Evolutionary conservation across 2,888 invertebrate species (phyloP), one percentile per base, ranked within the genome.

Genomic region (Amphipyra tragopoginis): DNA sequence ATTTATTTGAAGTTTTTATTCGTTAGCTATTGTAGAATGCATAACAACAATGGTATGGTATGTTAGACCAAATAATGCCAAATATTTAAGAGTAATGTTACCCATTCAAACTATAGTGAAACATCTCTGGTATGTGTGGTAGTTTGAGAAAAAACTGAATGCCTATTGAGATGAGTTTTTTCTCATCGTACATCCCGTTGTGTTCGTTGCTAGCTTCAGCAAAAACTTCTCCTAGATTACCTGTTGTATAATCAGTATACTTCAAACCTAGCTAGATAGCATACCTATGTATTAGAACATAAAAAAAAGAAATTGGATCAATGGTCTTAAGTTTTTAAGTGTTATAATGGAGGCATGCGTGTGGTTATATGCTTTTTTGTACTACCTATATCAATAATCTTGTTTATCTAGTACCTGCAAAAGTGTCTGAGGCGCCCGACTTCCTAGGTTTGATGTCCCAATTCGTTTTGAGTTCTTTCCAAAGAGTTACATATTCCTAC

Each of bases 211-310:
- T 34, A 15, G 38, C 13, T 49, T 21, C 33, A 42, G 33, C 11
- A n/a, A 15, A 42, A 42, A 42, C 51, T 33, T 33, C n/a, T 42
- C 40, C 40, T 51, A 21, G 21, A 39, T 40, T 42, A 40, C 33
- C 33, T 33, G 15, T 34, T 42, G 26, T 33, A 8, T 33, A 42
- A 42, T 42, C 42, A 42, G 14, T 51, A 14, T 21, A 29, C 45
- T 29, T n/a, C 6, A 40, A 7, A 34, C 34, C 13, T 33, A 10
- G 14, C 13, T 14, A 47, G 13, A 33, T 33, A 13, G 14, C 10
- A 11, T 15, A 36, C 48, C 6, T 6, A 36, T 34, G 45, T 33
- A 33, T 5, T 13, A 4, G 2, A 13, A 21, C 11, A n/a, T 21
- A 43, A 43, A 7, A 43, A 9, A 21, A 42, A 15, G 5, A 0